Conservation (phyloP, 2,113 vertebrate species). For the Cettia cetti region DNA sequence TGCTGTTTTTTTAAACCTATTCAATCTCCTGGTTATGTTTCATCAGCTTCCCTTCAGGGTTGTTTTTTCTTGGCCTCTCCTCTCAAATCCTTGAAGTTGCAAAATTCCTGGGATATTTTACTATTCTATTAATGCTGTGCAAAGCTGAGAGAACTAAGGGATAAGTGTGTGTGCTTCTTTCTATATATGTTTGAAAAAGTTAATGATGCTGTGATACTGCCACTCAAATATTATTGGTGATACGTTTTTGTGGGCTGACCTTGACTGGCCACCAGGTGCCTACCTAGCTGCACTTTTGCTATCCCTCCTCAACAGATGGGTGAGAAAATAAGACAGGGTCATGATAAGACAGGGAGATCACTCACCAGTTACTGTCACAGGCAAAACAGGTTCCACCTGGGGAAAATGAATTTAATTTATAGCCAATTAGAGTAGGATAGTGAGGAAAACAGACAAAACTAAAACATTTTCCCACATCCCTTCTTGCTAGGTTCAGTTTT, state of each 20-base stretch:
- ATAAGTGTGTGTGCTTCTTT: neutral
- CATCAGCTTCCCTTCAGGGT: neutral
- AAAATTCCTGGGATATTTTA: conserved; percentile 6
- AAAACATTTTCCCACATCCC: rapidly evolving
- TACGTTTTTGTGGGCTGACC: neutral
- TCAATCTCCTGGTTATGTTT: neutral
- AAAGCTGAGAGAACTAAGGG: neutral
- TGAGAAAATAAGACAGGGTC: neutral
- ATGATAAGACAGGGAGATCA: neutral
- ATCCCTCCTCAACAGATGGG: neutral
- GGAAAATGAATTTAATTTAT: neutral
- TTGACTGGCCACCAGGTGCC: neutral
- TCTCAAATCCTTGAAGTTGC: neutral
- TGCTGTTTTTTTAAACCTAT: neutral
- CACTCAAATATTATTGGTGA: neutral
- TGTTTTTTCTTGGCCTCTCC: neutral
- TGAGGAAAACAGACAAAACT: neutral
- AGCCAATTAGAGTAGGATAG: neutral
- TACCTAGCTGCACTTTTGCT: neutral
- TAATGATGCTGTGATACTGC: neutral
- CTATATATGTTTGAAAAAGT: neutral
- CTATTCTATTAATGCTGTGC: neutral
- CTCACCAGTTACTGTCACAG: neutral
- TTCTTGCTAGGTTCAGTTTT: neutral
- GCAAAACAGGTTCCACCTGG: neutral